A percentile compares a stretch with the other conserved stretches of the same genome.
These are phyloP conservation scores for Corbicula japonica DNA, from an alignment of 2,888 invertebrate species.

Conservation along the genomic window DNA sequence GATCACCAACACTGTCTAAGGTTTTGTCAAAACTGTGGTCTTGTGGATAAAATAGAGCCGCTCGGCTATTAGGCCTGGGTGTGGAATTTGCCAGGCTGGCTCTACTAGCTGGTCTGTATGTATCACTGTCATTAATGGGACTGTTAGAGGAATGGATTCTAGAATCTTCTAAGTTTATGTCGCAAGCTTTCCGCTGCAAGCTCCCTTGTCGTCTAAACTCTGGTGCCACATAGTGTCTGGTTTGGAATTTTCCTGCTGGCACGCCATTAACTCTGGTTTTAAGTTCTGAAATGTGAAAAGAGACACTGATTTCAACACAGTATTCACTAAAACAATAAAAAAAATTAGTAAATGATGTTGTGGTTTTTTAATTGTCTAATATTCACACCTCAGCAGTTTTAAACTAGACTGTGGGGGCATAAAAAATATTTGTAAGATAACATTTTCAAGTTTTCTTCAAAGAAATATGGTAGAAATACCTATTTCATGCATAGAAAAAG, in stretches of 20 bases:
- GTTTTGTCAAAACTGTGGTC: slow-evolving; percentile 43
- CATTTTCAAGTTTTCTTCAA: too few relatives aligned
- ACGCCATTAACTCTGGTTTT: slow-evolving; percentile 20
- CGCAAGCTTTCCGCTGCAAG: slow-evolving; percentile 63
- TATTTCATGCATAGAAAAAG: too few relatives aligned
- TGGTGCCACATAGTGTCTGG: slow-evolving; percentile 65
- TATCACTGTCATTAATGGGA: slow-evolving; percentile 39
- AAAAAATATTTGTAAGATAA: too few relatives aligned
- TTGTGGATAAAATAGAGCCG: slow-evolving; percentile 40
- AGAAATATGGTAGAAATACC: too few relatives aligned
- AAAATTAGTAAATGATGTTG: too few relatives aligned
- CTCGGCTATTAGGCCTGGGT: slow-evolving; percentile 57
- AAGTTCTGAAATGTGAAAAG: slow-evolving; percentile 31
- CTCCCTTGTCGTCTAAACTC: slow-evolving; percentile 63
- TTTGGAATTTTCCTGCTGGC: slow-evolving; percentile 50
- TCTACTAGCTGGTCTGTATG: slow-evolving; percentile 35
- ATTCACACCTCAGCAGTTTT: not conserved
- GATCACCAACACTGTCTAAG: slow-evolving; percentile 52
- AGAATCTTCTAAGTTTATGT: slow-evolving; percentile 59
- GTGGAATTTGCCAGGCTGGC: slow-evolving; percentile 57
- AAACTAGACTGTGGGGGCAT: too few relatives aligned
- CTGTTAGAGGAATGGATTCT: slow-evolving; percentile 57
- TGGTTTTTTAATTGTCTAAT: not conserved
- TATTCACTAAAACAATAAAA: too few relatives aligned
- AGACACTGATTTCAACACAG: too few relatives aligned